phyloP scores from a whole-genome alignment of 2,797 vertebrate genomes.

The Gobio occitaniae region DNA sequence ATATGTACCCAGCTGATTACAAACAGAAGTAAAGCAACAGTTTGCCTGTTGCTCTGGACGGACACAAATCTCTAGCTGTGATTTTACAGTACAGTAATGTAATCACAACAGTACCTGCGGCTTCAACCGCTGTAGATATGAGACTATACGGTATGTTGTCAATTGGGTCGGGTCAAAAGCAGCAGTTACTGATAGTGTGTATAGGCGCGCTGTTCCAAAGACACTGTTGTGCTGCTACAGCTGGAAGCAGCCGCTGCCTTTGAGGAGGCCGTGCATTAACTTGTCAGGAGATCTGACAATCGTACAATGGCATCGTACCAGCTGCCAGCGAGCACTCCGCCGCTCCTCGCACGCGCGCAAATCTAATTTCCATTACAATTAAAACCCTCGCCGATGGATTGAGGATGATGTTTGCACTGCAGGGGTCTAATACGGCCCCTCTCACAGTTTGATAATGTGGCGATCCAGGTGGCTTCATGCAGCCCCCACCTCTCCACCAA shows the following conservation, averaged over 20 bases:
- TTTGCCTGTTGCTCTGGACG: background rate
- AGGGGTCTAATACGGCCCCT: conserved; percentile 72
- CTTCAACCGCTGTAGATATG: conserved; percentile 10
- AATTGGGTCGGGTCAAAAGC: conserved; percentile 43
- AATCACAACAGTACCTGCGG: conserved; percentile 21
- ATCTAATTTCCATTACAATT: conserved; percentile 77
- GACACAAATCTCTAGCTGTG: background rate
- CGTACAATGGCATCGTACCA: conserved; percentile 65
- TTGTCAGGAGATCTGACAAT: conserved; percentile 68
- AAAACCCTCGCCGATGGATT: conserved; percentile 68
- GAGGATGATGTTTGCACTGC: conserved; percentile 68
- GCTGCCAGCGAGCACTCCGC: conserved; percentile 61
- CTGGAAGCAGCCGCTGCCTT: conserved; percentile 55
- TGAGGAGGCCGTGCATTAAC: conserved; percentile 63
- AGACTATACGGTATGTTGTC: background rate
- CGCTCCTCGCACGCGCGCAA: conserved; percentile 53
- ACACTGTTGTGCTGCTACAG: conserved; percentile 59
- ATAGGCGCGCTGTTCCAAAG: conserved; percentile 53
- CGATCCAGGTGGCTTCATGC: conserved; percentile 69
- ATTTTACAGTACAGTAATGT: conserved; percentile 3
- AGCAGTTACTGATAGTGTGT: conserved; percentile 51
- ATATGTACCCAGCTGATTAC: background rate
- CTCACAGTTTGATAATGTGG: conserved; percentile 65
- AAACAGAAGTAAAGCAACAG: background rate
- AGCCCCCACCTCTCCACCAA: conserved; percentile 44